phyloP scores from a whole-genome alignment of 2,888 invertebrate species.

The Pseudococcus longispinus region DNA sequence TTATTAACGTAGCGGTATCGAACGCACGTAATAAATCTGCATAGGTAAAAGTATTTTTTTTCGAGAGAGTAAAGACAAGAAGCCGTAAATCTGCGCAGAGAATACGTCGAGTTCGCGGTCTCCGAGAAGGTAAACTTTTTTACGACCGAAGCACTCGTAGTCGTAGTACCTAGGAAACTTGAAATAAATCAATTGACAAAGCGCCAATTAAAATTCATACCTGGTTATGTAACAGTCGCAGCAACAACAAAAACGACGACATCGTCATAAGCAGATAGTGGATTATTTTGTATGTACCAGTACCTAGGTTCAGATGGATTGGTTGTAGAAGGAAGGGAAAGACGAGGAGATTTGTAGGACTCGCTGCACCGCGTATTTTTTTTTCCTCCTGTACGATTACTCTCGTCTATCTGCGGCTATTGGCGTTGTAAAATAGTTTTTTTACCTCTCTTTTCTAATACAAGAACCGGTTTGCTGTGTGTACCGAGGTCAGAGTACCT shows the following conservation, averaged over 20 bases:
- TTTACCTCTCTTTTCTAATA: constrained; percentile 18
- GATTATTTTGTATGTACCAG: background rate
- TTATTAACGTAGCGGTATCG: background rate
- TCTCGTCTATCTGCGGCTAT: constrained; percentile 28
- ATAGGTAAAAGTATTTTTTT: background rate
- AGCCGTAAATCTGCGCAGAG: background rate
- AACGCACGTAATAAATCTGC: background rate
- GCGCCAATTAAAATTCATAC: constrained; percentile 39
- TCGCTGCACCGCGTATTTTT: constrained; percentile 3
- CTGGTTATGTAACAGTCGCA: background rate
- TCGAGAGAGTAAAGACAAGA: constrained; percentile 13
- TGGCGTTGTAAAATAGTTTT: constrained; percentile 37
- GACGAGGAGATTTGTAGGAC: background rate
- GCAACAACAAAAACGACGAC: background rate
- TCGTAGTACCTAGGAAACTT: background rate
- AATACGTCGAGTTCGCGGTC: background rate
- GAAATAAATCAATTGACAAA: constrained; percentile 40
- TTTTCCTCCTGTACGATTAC: background rate
- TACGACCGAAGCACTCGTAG: background rate
- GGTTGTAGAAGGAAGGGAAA: background rate
- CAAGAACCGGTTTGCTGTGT: constrained; percentile 44
- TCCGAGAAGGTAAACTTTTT: constrained; percentile 9
- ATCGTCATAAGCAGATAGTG: background rate
- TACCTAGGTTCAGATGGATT: background rate
- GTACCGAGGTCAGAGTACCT: constrained; percentile 50